These are phyloP conservation scores for Oryzias dopingdopingensis DNA, from an alignment of 2,797 vertebrate species.

Conservation along the genomic window DNA sequence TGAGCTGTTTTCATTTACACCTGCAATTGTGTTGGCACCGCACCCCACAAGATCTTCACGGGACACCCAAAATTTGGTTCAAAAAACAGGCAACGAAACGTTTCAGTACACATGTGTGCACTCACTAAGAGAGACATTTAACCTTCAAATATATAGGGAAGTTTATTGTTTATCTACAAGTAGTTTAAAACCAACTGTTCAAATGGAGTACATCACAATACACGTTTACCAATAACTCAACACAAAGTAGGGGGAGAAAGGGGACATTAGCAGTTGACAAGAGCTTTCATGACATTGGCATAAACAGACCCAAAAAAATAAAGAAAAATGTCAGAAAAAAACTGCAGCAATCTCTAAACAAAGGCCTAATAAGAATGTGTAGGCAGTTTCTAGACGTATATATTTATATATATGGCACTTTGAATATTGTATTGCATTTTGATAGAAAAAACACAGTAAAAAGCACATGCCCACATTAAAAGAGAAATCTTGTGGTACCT, in stretches of 20 bases:
- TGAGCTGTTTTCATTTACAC: conserved; percentile 31
- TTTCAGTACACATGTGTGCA: conserved; percentile 44
- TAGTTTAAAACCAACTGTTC: conserved; percentile 61
- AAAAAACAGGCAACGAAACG: background rate
- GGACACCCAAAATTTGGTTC: conserved; percentile 4
- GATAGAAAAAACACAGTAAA: conserved; percentile 78
- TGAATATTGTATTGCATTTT: conserved; percentile 79
- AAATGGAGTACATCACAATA: conserved; percentile 73
- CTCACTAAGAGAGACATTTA: conserved; percentile 61
- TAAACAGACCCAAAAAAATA: conserved; percentile 56
- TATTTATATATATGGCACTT: conserved; percentile 72
- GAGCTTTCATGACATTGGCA: conserved; percentile 68
- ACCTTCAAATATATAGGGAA: conserved; percentile 63
- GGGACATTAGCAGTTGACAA: conserved; percentile 61
- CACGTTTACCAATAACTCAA: conserved; percentile 67
- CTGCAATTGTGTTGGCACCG: conserved; percentile 35
- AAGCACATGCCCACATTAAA: conserved; percentile 76
- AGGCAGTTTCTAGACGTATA: conserved; percentile 80
- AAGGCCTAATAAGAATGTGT: conserved; percentile 77
- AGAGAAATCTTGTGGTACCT: conserved; percentile 72
- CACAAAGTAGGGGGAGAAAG: conserved; percentile 29
- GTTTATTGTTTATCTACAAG: conserved; percentile 72
- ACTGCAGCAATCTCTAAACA: conserved; percentile 74
- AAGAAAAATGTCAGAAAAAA: conserved; percentile 17
- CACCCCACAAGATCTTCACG: conserved; percentile 8